phyloP scores from a whole-genome alignment of 1,140 invertebrate genomes.

The Diploscapter pachys region DNA sequence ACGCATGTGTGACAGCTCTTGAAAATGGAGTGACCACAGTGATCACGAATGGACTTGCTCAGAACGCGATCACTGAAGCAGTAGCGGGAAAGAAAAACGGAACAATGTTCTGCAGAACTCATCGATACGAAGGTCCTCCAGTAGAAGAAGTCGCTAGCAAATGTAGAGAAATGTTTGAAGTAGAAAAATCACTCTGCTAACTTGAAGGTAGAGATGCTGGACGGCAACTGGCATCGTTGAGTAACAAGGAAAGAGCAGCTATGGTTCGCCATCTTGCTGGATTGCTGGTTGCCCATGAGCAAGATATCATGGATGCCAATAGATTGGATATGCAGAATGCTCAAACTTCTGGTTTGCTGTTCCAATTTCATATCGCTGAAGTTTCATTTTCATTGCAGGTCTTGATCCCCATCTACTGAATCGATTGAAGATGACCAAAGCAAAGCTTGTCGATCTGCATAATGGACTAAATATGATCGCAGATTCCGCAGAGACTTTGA shows the following conservation, averaged over 20 bases:
- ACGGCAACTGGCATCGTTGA: conserved; percentile 63
- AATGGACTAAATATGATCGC: conserved; percentile 87
- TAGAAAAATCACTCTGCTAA: conserved; percentile 68
- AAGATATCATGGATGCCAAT: conserved; percentile 84
- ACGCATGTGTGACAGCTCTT: conserved; percentile 79
- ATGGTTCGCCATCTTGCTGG: conserved; percentile 84
- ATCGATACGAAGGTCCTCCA: conserved; percentile 67
- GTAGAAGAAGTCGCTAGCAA: conserved; percentile 85
- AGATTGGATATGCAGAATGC: conserved; percentile 79
- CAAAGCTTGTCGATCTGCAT: conserved; percentile 84
- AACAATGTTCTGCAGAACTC: conserved; percentile 88
- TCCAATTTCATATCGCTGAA: too few relatives aligned
- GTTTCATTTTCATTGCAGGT: conserved; percentile 59
- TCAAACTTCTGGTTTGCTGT: conserved; percentile 50
- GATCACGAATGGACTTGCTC: conserved; percentile 92
- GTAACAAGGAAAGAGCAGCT: conserved; percentile 74
- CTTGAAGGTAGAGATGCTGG: conserved; percentile 32
- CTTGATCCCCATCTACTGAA: conserved; percentile 78
- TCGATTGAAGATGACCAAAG: conserved; percentile 77
- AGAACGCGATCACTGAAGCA: conserved; percentile 87
- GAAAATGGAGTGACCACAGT: conserved; percentile 90
- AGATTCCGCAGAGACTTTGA: conserved; percentile 73
- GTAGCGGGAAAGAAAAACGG: conserved; percentile 86
- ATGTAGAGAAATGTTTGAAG: conserved; percentile 65
- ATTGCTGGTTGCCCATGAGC: conserved; percentile 74